phyloP scores from a whole-genome alignment of 2,113 vertebrate species.

The Conger conger region DNA sequence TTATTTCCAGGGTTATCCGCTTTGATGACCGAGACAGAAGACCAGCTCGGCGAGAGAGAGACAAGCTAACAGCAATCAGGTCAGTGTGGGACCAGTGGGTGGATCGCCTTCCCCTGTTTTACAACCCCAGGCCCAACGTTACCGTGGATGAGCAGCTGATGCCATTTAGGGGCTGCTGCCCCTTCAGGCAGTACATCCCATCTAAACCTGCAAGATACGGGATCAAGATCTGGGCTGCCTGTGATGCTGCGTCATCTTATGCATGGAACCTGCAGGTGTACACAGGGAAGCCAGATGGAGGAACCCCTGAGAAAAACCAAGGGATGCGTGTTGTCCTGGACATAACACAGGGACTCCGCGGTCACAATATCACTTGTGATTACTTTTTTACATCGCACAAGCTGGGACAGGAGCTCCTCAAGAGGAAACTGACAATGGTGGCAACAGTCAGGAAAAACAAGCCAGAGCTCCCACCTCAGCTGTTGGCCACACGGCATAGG shows the following conservation, averaged over 20 bases:
- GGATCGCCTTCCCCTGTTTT: too few relatives aligned
- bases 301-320: constrained; percentile 14
- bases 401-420: constrained; percentile 32
- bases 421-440: constrained; percentile 21
- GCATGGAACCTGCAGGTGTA: not conserved
- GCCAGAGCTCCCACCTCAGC: constrained; percentile 13
- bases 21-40: too few relatives aligned
- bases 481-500: constrained; percentile 22
- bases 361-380: constrained; percentile 14
- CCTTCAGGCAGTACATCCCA: not conserved
- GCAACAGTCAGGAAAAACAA: constrained; percentile 12
- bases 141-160: constrained; percentile 25
- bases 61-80: too few relatives aligned
- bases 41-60: too few relatives aligned
- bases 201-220: constrained; percentile 10
- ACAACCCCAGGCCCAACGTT: too few relatives aligned
- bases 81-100: too few relatives aligned
- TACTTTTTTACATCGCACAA: constrained; percentile 22
- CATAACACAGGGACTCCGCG: constrained; percentile 18
- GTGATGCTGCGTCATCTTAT: not conserved
- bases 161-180: constrained; percentile 20
- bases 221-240: constrained; percentile 10
- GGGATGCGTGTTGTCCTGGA: constrained; percentile 14
- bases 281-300: constrained; percentile 1
- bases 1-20: constrained; percentile 73